Base-by-base conservation (phyloP, 2,113 vertebrate genomes). In the Lepisosteus oculatus region DNA sequence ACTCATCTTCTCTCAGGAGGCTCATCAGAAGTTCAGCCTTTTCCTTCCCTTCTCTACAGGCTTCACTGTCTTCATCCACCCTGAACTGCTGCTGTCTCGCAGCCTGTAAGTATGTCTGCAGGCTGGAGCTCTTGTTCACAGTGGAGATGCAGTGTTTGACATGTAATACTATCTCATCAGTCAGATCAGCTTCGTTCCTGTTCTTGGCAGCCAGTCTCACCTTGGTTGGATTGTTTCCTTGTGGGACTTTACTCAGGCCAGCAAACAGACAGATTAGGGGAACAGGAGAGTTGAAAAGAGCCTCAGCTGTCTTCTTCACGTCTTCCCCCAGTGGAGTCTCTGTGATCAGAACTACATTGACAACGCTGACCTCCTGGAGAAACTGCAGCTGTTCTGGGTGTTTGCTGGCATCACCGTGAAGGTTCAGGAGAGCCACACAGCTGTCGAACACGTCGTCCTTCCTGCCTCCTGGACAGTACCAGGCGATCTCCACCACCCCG, bases 401-500 rank as follows among this genome's bases (percentile, higher is more conserved):
- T 3, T 86, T 70, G 14, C 76, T 82, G 55, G 76, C 81, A 70
- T 88, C 77, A 71, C 84, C 85, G 12, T 71, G 85, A 55, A 88
- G 81, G 73, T 83, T 88, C 8, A 69, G 74, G 11, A 88, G 83
- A 57, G 83, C 55, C 66, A 85, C 43, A 29, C 79, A 84, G 0
- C 72, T 79, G 45, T 84, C 72, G 78, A 87, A 86, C 43, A 47
- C 72, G 63, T 88, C 81, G 15, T 17, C 15, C 15, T 0, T 17
- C 15, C 15, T 17, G 15, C 15, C 15, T 17, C 15, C 15, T 17
- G 84, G 83, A 44, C 79, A 84, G 74, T 85, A 90, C 87, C 87
- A 90, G 70, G 72, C 76, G 66, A 90, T 81, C 78, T 89, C 85
- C 61, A 85, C 78, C 2, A 87, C 13, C 0, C 83, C 82, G 1